Conservation (phyloP, 1,140 invertebrate species). For the Drosophila aff. region DNA sequence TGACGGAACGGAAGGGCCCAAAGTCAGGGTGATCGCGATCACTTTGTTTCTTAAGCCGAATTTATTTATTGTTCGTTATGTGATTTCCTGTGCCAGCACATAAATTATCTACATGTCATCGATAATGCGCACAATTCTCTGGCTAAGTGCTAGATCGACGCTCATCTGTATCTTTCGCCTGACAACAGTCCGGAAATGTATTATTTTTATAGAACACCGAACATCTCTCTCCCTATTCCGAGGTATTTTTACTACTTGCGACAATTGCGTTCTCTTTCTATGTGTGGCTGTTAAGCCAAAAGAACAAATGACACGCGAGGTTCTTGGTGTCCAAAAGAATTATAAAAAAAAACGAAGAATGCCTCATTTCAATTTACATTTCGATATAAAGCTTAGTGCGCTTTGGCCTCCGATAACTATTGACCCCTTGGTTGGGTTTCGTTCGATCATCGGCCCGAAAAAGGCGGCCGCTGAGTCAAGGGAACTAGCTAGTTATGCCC, state of each 20-base stretch:
- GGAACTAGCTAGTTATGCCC: slow-evolving; percentile 22
- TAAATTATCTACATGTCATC: slow-evolving; percentile 25
- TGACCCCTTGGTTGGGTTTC: slow-evolving; percentile 1
- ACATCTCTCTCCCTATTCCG: slow-evolving; percentile 7
- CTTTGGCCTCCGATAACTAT: slow-evolving; percentile 1
- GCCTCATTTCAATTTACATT: background rate
- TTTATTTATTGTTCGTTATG: slow-evolving; percentile 27
- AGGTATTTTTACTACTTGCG: slow-evolving; percentile 38
- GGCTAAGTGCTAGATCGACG: slow-evolving; percentile 15
- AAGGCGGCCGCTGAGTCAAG: slow-evolving; percentile 17
- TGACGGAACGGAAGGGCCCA: slow-evolving; percentile 5
- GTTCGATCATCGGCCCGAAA: slow-evolving; percentile 7
- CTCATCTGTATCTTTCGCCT: slow-evolving; percentile 22
- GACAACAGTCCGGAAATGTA: slow-evolving; percentile 28
- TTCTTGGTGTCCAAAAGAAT: background rate
- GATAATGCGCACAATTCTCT: slow-evolving; percentile 23
- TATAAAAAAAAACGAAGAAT: background rate
- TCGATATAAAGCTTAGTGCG: slow-evolving; percentile 5
- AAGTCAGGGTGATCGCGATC: background rate
- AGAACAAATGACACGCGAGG: background rate
- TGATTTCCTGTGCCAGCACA: slow-evolving; percentile 16
- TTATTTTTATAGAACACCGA: slow-evolving; percentile 28
- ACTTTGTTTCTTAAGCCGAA: slow-evolving; percentile 17
- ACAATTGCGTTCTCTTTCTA: slow-evolving; percentile 14
- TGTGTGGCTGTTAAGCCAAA: background rate